These are phyloP conservation scores for Cotesia chilonis DNA, from an alignment of 1,140 invertebrate genomes.

Conservation along the genomic window DNA sequence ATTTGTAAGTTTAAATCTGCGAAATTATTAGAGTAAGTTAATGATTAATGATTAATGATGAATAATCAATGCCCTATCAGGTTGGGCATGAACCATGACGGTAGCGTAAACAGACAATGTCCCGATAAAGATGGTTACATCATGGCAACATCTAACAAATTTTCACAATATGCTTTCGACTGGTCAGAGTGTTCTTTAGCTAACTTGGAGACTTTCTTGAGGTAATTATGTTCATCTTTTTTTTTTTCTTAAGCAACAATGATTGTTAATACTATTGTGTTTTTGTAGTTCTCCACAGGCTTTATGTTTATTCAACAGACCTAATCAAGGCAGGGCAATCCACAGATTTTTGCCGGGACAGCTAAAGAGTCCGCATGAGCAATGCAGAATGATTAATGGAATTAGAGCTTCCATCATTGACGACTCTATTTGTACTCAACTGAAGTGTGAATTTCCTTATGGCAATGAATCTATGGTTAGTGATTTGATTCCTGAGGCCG, in stretches of 20 bases:
- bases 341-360: conserved; percentile 26
- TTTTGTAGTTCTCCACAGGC: neutral
- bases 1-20: neutral
- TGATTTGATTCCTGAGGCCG: neutral
- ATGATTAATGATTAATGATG: no score
- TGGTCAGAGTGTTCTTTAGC: conserved; percentile 26
- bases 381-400: no score
- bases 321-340: neutral
- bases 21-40: neutral
- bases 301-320: conserved; percentile 24
- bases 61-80: neutral
- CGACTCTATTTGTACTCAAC: neutral
- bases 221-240: neutral
- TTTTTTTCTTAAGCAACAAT: no score
- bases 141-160: conserved; percentile 1
- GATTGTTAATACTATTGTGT: neutral
- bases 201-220: conserved; percentile 12
- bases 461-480: no score
- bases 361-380: neutral
- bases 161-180: conserved; percentile 3
- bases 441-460: neutral
- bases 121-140: neutral
- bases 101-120: neutral
- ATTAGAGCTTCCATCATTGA: neutral
- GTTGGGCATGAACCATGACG: conserved; percentile 20